Evolutionary conservation across 2,797 vertebrate genomes (phyloP).

Genomic region (Gallinago solitaria): DNA sequence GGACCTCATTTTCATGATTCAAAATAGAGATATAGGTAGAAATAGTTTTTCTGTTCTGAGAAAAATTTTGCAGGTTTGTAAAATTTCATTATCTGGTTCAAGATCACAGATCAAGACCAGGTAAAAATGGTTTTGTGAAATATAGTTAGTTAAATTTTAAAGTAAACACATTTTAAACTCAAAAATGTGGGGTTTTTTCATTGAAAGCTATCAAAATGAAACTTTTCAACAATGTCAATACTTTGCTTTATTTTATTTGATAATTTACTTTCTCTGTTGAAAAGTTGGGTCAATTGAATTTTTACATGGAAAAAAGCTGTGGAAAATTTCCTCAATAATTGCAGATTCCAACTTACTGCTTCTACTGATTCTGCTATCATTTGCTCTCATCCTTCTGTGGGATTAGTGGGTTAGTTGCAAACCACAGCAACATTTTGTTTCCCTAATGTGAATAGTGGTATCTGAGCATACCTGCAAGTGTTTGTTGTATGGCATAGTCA

Average conservation of each 20-base stretch:
- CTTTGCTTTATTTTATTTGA: neutral
- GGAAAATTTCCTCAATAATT: neutral
- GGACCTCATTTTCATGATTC: neutral
- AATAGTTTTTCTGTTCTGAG: neutral
- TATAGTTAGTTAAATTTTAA: neutral
- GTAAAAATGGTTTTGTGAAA: neutral
- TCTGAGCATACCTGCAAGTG: neutral
- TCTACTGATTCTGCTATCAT: neutral
- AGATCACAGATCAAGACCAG: neutral
- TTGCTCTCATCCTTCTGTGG: neutral
- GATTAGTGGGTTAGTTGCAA: neutral
- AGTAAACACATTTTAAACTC: neutral
- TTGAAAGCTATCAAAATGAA: neutral
- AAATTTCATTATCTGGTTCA: neutral
- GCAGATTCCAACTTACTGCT: neutral
- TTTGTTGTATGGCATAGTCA: neutral
- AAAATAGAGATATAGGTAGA: neutral
- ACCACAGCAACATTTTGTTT: neutral
- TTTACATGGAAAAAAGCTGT: neutral
- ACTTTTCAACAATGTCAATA: neutral
- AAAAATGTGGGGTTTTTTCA: neutral
- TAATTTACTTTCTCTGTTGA: neutral
- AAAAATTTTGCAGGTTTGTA: neutral
- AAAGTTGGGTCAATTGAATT: neutral
- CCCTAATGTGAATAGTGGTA: neutral